These are phyloP conservation scores for Patella caerulea DNA, from an alignment of 2,888 invertebrate species.

Conservation along the genomic window DNA sequence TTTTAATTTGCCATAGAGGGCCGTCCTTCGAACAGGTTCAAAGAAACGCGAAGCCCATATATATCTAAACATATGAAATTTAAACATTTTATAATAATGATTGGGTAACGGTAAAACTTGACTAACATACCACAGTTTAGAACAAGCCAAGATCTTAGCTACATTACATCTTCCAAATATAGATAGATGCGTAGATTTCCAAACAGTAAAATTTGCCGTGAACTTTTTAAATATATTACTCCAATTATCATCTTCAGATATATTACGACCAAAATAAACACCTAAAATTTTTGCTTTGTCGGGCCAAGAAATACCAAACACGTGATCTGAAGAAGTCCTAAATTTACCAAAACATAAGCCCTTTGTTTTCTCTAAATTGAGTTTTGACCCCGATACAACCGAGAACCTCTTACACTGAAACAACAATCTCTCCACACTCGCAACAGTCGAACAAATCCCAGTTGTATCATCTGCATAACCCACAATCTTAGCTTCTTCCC, in stretches of 20 bases:
- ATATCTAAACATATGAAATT: constrained; percentile 7
- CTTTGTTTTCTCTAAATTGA: constrained; percentile 22
- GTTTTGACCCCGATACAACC: constrained; percentile 13
- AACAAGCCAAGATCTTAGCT: not conserved
- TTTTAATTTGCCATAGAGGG: constrained; percentile 22
- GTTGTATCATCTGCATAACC: constrained; percentile 1
- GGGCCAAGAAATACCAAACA: not conserved
- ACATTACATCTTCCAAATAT: constrained; percentile 3
- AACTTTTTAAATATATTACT: constrained; percentile 31
- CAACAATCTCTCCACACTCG: not conserved
- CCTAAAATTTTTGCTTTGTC: constrained; percentile 1
- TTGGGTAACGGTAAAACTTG: not conserved
- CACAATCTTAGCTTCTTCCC: not conserved
- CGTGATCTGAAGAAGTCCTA: not conserved
- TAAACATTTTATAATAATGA: not conserved
- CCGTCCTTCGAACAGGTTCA: constrained; percentile 18
- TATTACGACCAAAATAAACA: constrained; percentile 27
- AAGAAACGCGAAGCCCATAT: not conserved
- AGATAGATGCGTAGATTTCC: not conserved
- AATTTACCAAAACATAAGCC: not conserved
- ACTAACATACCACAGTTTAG: not conserved
- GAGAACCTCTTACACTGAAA: not conserved
- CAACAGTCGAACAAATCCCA: not conserved
- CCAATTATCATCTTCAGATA: constrained; percentile 32
- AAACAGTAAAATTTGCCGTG: constrained; percentile 25